These are phyloP conservation scores for Chrysopilus asiliformis DNA, from an alignment of 2,888 invertebrate genomes.

Conservation along the genomic window DNA sequence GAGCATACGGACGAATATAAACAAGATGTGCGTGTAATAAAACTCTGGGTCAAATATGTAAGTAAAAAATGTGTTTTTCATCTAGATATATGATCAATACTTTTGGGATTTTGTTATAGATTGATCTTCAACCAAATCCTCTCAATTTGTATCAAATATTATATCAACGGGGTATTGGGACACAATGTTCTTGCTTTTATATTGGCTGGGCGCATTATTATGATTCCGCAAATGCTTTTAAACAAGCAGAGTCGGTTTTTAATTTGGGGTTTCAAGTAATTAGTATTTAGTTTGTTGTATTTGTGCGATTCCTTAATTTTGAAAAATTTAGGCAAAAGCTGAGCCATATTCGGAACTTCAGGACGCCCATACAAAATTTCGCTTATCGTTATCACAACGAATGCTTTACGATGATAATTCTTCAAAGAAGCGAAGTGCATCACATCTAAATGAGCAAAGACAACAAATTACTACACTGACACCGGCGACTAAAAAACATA, in stretches of 20 bases:
- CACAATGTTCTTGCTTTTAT: slow-evolving; percentile 71
- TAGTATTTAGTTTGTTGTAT: no score
- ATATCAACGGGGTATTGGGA: slow-evolving; percentile 67
- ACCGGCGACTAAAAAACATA: slow-evolving; percentile 7
- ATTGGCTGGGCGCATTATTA: slow-evolving; percentile 81
- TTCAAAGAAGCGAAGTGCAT: slow-evolving; percentile 42
- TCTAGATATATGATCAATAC: background rate
- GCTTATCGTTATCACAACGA: slow-evolving; percentile 53
- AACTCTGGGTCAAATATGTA: slow-evolving; percentile 87
- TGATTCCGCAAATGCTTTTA: slow-evolving; percentile 67
- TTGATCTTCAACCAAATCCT: slow-evolving; percentile 63
- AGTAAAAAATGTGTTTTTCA: slow-evolving; percentile 36
- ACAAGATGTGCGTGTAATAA: slow-evolving; percentile 76
- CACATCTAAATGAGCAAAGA: slow-evolving; percentile 50
- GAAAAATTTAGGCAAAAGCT: slow-evolving; percentile 49
- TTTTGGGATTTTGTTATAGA: slow-evolving; percentile 39
- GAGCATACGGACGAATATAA: slow-evolving; percentile 68
- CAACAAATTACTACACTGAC: slow-evolving; percentile 56
- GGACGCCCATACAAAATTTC: slow-evolving; percentile 62
- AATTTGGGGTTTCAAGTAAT: slow-evolving; percentile 52
- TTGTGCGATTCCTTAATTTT: background rate
- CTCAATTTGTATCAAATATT: slow-evolving; percentile 70
- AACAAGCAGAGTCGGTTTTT: slow-evolving; percentile 73
- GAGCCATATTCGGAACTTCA: slow-evolving; percentile 66
- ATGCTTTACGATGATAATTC: slow-evolving; percentile 50